Evolutionary conservation across 2,888 invertebrate genomes (phyloP).

Genomic region (Scaptomyza cyrtandrae): DNA sequence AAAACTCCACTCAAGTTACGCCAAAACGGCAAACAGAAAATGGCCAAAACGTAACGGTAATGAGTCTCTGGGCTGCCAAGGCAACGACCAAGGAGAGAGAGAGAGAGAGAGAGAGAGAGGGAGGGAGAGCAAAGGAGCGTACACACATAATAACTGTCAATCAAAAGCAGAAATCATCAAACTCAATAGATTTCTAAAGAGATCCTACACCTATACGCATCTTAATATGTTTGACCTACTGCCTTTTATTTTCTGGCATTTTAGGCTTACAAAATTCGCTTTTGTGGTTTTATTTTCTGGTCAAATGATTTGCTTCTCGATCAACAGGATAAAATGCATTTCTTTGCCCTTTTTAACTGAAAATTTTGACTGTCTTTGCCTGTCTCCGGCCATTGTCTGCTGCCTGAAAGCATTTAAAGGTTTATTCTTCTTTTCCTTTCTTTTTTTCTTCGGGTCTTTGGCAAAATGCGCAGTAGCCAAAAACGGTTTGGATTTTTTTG

Average conservation of each 20-base stretch:
- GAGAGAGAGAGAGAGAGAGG: not conserved
- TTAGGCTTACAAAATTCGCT: conserved; percentile 27
- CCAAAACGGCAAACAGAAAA: conserved; percentile 11
- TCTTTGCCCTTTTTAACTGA: conserved; percentile 68
- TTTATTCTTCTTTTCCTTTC: conserved; percentile 32
- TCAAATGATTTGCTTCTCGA: conserved; percentile 73
- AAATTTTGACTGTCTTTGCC: conserved; percentile 65
- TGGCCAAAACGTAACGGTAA: conserved; percentile 40
- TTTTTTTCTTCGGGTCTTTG: conserved; percentile 1
- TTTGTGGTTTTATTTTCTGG: conserved; percentile 81
- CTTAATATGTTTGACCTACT: conserved; percentile 52
- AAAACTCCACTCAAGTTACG: conserved; percentile 69
- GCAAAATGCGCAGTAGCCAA: conserved; percentile 75
- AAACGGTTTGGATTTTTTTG: conserved; percentile 57
- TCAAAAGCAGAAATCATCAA: conserved; percentile 66
- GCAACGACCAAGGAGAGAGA: conserved; percentile 32
- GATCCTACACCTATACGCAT: conserved; percentile 23
- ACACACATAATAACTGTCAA: conserved; percentile 66
- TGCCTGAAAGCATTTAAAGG: conserved; percentile 65
- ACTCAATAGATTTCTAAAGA: conserved; percentile 45
- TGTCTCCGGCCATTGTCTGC: conserved; percentile 45
- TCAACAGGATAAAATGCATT: conserved; percentile 61
- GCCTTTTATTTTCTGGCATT: conserved; percentile 47
- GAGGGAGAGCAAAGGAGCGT: not conserved
- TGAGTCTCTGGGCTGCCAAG: conserved; percentile 58